Percentiles rank a stretch among this genome's conserved stretches.
Conservation (phyloP, 2,888 invertebrate genomes). For the Macrophya alboannulata region DNA sequence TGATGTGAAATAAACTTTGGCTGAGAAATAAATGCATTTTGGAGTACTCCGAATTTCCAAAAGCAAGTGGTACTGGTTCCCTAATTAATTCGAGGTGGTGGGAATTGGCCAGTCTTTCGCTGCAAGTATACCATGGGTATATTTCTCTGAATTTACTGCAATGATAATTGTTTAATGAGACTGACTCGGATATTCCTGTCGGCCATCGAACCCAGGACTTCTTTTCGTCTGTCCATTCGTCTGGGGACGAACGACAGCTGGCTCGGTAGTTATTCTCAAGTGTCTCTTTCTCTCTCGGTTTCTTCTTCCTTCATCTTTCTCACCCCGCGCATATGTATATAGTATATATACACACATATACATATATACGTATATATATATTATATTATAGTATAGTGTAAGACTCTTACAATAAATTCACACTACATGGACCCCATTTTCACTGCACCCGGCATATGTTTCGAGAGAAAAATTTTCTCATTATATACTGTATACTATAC, state of each 20-base stretch:
- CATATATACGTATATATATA: too few relatives aligned
- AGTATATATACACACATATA: too few relatives aligned
- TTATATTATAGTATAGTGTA: too few relatives aligned
- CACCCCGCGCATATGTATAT: not conserved
- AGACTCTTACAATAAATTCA: not conserved
- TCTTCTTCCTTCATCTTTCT: conserved; percentile 14
- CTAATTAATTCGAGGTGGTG: not conserved
- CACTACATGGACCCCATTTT: not conserved
- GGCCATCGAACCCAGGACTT: conserved; percentile 52
- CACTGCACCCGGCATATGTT: conserved; percentile 2
- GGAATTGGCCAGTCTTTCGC: not conserved
- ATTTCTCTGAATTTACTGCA: not conserved
- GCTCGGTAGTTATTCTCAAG: conserved; percentile 5
- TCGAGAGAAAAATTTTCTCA: conserved; percentile 4
- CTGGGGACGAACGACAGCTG: conserved; percentile 49
- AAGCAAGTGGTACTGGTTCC: too few relatives aligned
- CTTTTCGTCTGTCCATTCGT: conserved; percentile 41
- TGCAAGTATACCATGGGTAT: not conserved
- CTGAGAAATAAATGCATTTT: too few relatives aligned
- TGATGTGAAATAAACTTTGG: too few relatives aligned
- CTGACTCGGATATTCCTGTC: conserved; percentile 19
- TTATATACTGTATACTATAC: not conserved
- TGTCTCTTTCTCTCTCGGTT: not conserved
- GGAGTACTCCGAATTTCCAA: too few relatives aligned
- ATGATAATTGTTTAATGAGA: conserved; percentile 52